Conservation (phyloP, 2,113 vertebrate species). For the Desmodus rotundus region DNA sequence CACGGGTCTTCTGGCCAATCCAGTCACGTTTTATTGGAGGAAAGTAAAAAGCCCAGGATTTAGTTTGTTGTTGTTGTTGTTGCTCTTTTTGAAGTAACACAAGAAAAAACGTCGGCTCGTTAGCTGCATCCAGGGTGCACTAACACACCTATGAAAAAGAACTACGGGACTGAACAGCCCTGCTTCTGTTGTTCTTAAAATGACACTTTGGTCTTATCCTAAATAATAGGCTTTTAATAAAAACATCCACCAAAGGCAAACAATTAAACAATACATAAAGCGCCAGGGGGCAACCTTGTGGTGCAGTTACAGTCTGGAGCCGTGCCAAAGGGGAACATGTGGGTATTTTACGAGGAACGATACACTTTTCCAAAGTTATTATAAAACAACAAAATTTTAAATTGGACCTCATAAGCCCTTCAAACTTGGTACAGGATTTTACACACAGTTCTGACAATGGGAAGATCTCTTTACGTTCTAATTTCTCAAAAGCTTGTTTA, state of each 20-base stretch:
- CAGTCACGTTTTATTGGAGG: conserved; percentile 63
- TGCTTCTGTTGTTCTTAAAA: conserved; percentile 81
- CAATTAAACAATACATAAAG: conserved; percentile 88
- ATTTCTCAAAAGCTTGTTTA: conserved; percentile 26
- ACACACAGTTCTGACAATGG: conserved; percentile 22
- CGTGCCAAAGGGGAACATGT: conserved; percentile 79
- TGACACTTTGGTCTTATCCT: conserved; percentile 82
- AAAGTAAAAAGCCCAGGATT: conserved; percentile 65
- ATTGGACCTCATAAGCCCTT: conserved; percentile 63
- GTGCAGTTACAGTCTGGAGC: conserved; percentile 81
- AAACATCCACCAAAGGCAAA: conserved; percentile 85
- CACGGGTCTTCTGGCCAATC: conserved; percentile 51
- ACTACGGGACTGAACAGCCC: conserved; percentile 51
- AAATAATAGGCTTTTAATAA: conserved; percentile 85
- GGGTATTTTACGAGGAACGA: conserved; percentile 80
- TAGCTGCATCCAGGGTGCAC: conserved; percentile 58
- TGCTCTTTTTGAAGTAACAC: conserved; percentile 73
- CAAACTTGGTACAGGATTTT: conserved; percentile 58
- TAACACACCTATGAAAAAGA: conserved; percentile 75
- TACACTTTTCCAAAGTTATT: conserved; percentile 78
- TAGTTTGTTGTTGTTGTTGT: conserved; percentile 71
- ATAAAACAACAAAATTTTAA: conserved; percentile 79
- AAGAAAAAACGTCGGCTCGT: conserved; percentile 75
- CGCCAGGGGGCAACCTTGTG: conserved; percentile 83
- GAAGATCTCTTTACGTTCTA: not conserved